Evolutionary conservation across 2,888 invertebrate species (phyloP), one percentile per base, ranked within the genome.

Genomic region (Mongoloraphidia duomilia): DNA sequence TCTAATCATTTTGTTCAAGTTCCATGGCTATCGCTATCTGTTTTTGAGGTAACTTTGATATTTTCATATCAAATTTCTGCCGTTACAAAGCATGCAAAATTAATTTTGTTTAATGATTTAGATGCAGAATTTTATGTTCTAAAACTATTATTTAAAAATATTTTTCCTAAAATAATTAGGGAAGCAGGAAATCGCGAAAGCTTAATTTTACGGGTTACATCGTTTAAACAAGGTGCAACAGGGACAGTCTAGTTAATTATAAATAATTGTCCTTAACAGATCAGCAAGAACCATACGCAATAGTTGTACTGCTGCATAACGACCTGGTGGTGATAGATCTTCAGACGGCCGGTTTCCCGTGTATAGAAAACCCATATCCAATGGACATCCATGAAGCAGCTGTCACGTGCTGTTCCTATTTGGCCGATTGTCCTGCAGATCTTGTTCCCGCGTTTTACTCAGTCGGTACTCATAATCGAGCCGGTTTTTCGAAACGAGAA

Each of bases 381-480:
- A 96, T 98, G 95, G 97, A 98, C 73, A 79, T 98, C 59, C 97
- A 98, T 75, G 97, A 98, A 73, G 94, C 95, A 47, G 90, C 96
- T 17, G 96, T 98, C 63, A 97, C 97, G 50, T 91, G 90, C 72
- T 92, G 95, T 70, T 82, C 86, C 52, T 98, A 98, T 76, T 81
- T 95, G 67, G 94, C 95, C 49, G 96, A 98, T 74, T 97, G 96
- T 69, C 96, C 97, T 41, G 88, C 90, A 52, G 97, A 98, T 72
- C 77, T 98, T 66, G 94, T 97, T 65, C 95, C 96, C 51, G 96
- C 96, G 57, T 88, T 97, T 69, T 97, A 97, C 74, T 91, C 94
- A 44, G 95, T 96, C 59, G 97, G 92, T 44, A 74, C 79, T 5
- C 80, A 83, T 64, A 87, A 86, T 71, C 72, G 78, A 60, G 74